Percentiles rank a stretch among this genome's conserved stretches.
Conservation (phyloP, 1,140 invertebrate genomes). For the Colletes gigas region DNA sequence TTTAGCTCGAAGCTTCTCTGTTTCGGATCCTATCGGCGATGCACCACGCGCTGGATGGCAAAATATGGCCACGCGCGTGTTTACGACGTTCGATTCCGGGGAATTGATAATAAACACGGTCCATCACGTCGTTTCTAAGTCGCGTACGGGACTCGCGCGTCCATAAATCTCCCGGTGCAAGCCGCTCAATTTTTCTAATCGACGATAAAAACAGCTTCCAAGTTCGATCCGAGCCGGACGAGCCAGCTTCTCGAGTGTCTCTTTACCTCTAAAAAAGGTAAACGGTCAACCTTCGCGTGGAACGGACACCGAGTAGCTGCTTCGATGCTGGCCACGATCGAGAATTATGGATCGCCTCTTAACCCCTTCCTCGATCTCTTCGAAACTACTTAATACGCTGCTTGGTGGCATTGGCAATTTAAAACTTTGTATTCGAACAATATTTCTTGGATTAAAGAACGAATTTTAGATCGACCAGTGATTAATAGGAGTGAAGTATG, state of each 20-base stretch:
- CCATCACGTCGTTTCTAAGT: background rate
- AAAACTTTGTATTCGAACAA: too few relatives aligned
- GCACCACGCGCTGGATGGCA: background rate
- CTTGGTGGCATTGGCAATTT: too few relatives aligned
- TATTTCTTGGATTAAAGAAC: too few relatives aligned
- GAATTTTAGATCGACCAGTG: too few relatives aligned
- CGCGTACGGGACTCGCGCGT: background rate
- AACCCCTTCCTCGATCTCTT: too few relatives aligned
- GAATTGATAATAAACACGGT: slow-evolving; percentile 18
- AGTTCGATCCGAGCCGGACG: background rate
- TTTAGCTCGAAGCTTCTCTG: too few relatives aligned
- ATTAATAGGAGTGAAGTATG: too few relatives aligned
- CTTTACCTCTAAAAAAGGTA: background rate
- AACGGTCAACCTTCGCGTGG: background rate
- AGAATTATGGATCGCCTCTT: too few relatives aligned
- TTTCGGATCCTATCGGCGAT: background rate
- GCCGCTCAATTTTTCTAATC: slow-evolving; percentile 22
- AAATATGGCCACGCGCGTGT: background rate
- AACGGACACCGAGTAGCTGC: background rate
- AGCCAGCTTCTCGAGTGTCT: background rate
- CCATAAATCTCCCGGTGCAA: background rate
- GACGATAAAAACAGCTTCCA: slow-evolving; percentile 14
- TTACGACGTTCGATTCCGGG: background rate
- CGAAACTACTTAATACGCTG: too few relatives aligned
- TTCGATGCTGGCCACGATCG: too few relatives aligned